phyloP scores from a whole-genome alignment of 2,888 invertebrate species.

The Phlogophora meticulosa region DNA sequence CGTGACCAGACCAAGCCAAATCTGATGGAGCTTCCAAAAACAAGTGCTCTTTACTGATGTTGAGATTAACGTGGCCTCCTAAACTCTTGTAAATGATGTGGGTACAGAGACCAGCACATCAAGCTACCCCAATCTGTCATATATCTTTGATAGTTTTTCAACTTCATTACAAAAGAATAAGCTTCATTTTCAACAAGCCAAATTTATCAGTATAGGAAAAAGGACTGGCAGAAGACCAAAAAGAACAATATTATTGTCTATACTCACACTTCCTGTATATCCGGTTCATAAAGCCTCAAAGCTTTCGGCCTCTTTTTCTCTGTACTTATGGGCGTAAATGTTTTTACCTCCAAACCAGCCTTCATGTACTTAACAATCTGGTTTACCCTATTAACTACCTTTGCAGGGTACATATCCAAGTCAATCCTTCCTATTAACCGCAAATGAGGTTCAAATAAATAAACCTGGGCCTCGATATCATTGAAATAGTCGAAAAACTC shows the following conservation, averaged over 20 bases:
- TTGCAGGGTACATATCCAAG: slow-evolving; percentile 92
- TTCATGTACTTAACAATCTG: slow-evolving; percentile 86
- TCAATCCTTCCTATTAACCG: slow-evolving; percentile 91
- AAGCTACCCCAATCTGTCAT: too few relatives aligned
- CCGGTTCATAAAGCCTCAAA: slow-evolving; percentile 96
- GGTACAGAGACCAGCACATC: too few relatives aligned
- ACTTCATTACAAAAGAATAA: too few relatives aligned
- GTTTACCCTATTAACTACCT: slow-evolving; percentile 86
- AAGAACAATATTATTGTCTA: slow-evolving; percentile 19
- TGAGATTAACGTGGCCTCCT: too few relatives aligned
- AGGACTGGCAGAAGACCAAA: background rate
- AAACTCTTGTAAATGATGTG: too few relatives aligned
- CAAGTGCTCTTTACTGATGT: too few relatives aligned
- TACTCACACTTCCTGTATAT: slow-evolving; percentile 96
- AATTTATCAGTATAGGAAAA: too few relatives aligned
- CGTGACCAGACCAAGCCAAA: too few relatives aligned
- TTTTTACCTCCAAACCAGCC: slow-evolving; percentile 88
- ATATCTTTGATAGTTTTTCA: too few relatives aligned
- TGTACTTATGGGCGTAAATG: slow-evolving; percentile 90
- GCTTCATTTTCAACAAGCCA: too few relatives aligned
- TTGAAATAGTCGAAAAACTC: slow-evolving; percentile 91
- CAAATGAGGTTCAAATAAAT: slow-evolving; percentile 90
- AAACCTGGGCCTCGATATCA: slow-evolving; percentile 83
- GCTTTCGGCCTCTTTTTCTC: slow-evolving; percentile 95
- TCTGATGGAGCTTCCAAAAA: too few relatives aligned